phyloP scores from a whole-genome alignment of 2,113 vertebrate species.

The Protobothrops flavoviridis region DNA sequence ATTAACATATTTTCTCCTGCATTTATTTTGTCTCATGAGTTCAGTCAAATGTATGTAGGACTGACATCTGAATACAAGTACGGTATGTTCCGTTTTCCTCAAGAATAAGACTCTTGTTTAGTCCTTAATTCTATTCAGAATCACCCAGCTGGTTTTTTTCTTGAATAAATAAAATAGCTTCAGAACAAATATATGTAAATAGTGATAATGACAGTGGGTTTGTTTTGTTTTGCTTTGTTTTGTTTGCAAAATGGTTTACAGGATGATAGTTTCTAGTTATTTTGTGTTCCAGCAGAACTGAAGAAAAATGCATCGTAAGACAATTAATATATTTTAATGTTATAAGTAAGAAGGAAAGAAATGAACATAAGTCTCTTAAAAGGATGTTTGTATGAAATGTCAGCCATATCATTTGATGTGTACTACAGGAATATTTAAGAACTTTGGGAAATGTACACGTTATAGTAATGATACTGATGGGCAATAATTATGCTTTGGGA shows the following conservation, averaged over 20 bases:
- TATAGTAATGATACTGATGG: background rate
- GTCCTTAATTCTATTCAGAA: background rate
- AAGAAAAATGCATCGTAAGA: background rate
- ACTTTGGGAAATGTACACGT: background rate
- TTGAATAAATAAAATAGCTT: background rate
- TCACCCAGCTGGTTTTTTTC: background rate
- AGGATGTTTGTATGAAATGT: background rate
- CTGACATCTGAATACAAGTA: background rate
- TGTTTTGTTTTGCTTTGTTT: background rate
- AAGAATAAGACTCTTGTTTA: background rate
- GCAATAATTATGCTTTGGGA: background rate
- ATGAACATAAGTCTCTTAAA: background rate
- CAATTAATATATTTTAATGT: background rate
- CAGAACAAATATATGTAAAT: constrained; percentile 3
- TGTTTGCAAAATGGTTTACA: background rate
- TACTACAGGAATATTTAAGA: accelerated
- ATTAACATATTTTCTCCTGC: background rate
- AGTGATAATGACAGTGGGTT: background rate
- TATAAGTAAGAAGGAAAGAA: background rate
- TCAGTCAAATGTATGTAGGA: background rate
- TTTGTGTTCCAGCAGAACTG: background rate
- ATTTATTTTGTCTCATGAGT: background rate
- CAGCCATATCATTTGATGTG: background rate
- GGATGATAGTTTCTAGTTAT: background rate
- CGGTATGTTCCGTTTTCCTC: background rate